Conservation (phyloP, 1,140 invertebrate genomes). For the Ips nitidus region DNA sequence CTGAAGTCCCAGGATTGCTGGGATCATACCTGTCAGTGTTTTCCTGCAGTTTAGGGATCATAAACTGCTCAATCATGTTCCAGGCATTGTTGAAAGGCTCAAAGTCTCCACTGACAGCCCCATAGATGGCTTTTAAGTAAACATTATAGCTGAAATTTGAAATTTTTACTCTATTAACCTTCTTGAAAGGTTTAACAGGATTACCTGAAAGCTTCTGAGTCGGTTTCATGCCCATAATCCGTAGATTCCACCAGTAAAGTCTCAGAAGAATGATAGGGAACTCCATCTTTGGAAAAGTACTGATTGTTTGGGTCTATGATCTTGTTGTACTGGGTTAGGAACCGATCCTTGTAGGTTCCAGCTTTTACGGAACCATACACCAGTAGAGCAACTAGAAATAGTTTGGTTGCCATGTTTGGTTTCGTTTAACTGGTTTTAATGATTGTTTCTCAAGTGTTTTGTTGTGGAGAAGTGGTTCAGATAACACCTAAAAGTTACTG, state of each 20-base stretch:
- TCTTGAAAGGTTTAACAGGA: background rate
- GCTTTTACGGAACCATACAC: background rate
- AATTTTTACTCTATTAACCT: background rate
- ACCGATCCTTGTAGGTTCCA: slow-evolving; percentile 19
- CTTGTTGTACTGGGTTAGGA: slow-evolving; percentile 32
- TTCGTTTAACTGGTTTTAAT: background rate
- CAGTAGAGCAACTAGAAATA: background rate
- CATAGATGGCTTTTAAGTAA: slow-evolving; percentile 33
- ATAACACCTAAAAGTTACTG: background rate
- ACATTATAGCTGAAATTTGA: slow-evolving; percentile 28
- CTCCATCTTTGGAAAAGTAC: slow-evolving; percentile 34
- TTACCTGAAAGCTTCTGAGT: slow-evolving; percentile 36
- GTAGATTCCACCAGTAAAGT: slow-evolving; percentile 31
- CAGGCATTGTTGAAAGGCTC: slow-evolving; percentile 30
- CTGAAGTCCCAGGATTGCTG: background rate
- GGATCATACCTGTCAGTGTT: slow-evolving; percentile 18
- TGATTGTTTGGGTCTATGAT: slow-evolving; percentile 25
- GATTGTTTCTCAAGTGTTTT: background rate
- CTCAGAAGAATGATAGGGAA: slow-evolving; percentile 31
- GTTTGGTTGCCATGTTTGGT: background rate
- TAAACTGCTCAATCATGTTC: slow-evolving; percentile 31
- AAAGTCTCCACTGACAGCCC: slow-evolving; percentile 21
- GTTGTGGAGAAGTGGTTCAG: background rate
- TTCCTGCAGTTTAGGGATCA: slow-evolving; percentile 30
- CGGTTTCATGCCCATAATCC: slow-evolving; percentile 35